Evolutionary conservation across 2,888 invertebrate species (phyloP).

Genomic region (Elegia similella): DNA sequence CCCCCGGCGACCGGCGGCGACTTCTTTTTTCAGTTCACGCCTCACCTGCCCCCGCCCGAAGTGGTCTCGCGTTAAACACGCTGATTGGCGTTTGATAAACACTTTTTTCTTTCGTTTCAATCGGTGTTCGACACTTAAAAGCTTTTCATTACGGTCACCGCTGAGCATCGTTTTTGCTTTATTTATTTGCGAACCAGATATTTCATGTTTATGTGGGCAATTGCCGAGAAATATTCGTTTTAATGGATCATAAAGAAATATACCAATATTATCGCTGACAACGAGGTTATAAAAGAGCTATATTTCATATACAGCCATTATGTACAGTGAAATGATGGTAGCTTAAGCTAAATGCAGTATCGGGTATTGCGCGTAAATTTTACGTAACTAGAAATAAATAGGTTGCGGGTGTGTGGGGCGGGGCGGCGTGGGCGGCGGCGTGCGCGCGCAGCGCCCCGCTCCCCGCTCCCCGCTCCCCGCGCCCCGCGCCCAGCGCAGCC

Average conservation of each 20-base stretch:
- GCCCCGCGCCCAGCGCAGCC: slow-evolving; percentile 40
- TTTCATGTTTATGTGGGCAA: background rate
- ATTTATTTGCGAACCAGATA: background rate
- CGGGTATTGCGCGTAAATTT: slow-evolving; percentile 80
- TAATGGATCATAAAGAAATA: background rate
- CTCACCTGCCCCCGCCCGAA: slow-evolving; percentile 66
- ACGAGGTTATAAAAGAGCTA: slow-evolving; percentile 27
- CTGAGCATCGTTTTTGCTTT: background rate
- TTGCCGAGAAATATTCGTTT: background rate
- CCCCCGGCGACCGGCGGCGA: slow-evolving; percentile 47
- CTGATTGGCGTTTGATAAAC: slow-evolving; percentile 69
- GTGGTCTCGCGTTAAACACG: slow-evolving; percentile 60
- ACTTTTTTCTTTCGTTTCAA: slow-evolving; percentile 50
- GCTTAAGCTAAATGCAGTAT: slow-evolving; percentile 77
- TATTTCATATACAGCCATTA: slow-evolving; percentile 26
- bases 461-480: slow-evolving; percentile 40
- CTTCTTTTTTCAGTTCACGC: slow-evolving; percentile 69
- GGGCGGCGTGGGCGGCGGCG: slow-evolving; percentile 71
- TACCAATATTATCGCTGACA: slow-evolving; percentile 12
- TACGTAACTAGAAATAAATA: slow-evolving; percentile 82
- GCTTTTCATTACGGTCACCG: slow-evolving; percentile 24
- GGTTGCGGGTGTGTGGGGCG: slow-evolving; percentile 81
- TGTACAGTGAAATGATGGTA: slow-evolving; percentile 39
- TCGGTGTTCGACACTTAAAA: slow-evolving; percentile 38
- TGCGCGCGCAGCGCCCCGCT: slow-evolving; percentile 57